A percentile compares a stretch with the other conserved stretches of the same genome.
Conservation (phyloP, 2,113 vertebrate species). For the Fregetta grallaria region DNA sequence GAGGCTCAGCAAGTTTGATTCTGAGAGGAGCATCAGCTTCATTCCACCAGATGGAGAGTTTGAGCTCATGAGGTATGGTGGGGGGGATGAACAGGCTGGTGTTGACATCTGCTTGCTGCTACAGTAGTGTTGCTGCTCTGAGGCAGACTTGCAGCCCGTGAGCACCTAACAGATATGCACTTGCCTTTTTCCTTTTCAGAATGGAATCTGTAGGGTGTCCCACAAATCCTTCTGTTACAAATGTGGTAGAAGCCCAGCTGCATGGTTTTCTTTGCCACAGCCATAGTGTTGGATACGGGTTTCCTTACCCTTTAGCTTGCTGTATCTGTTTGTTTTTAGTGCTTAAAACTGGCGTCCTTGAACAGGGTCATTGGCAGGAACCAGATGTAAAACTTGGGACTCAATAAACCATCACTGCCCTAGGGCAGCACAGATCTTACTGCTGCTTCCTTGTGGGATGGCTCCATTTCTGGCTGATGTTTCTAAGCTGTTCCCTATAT, state of each 20-base stretch:
- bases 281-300: neutral
- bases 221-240: neutral
- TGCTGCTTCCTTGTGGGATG: neutral
- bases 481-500: neutral
- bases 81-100: neutral
- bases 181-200: neutral
- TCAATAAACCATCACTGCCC: neutral
- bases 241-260: neutral
- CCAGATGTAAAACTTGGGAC: neutral
- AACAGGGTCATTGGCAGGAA: neutral
- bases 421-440: neutral
- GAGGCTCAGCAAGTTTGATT: slow-evolving; percentile 99
- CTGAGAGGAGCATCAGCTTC: slow-evolving; percentile 98
- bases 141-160: neutral
- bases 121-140: neutral
- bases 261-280: neutral
- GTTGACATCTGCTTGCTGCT: neutral
- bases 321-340: neutral
- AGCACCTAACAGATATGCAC: neutral
- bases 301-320: neutral
- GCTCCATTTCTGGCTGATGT: neutral
- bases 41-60: slow-evolving; percentile 98
- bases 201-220: neutral
- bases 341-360: neutral
- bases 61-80: slow-evolving; percentile 93